Conservation (phyloP, 2,888 invertebrate species). For the Beris morrisii region DNA sequence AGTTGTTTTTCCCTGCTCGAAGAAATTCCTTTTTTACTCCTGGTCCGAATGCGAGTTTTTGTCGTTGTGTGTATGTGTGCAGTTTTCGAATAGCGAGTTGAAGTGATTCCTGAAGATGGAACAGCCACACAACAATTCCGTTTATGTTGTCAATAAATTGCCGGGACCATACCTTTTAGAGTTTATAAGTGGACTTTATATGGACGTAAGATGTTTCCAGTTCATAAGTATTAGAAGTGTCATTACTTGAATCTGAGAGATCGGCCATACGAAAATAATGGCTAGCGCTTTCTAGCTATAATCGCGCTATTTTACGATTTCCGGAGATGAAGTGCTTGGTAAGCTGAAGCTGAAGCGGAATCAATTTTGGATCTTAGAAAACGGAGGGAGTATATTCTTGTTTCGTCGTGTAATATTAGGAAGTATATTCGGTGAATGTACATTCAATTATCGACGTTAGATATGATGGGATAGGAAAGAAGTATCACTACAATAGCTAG, state of each 20-base stretch:
- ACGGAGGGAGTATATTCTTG: no score
- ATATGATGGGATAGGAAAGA: no score
- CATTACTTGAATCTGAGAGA: slow-evolving; percentile 8
- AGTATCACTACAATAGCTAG: no score
- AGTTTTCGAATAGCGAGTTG: neutral
- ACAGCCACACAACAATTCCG: slow-evolving; percentile 34
- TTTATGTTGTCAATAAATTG: slow-evolving; percentile 39
- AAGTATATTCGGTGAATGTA: no score
- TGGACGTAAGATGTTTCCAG: slow-evolving; percentile 25
- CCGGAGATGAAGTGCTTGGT: neutral
- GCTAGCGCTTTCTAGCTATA: neutral
- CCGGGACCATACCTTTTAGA: slow-evolving; percentile 37
- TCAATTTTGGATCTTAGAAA: no score
- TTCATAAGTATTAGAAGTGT: slow-evolving; percentile 29
- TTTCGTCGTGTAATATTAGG: no score
- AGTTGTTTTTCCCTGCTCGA: slow-evolving; percentile 14
- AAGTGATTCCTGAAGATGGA: slow-evolving; percentile 5
- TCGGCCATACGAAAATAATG: slow-evolving; percentile 13
- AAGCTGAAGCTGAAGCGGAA: neutral
- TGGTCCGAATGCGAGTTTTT: neutral
- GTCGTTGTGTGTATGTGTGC: neutral
- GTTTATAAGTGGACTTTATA: slow-evolving; percentile 37
- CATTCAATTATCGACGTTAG: no score
- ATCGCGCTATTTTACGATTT: slow-evolving; percentile 14
- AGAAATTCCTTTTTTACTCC: neutral